Evolutionary conservation across 2,888 invertebrate genomes (phyloP).

Genomic region (Thera britannica): DNA sequence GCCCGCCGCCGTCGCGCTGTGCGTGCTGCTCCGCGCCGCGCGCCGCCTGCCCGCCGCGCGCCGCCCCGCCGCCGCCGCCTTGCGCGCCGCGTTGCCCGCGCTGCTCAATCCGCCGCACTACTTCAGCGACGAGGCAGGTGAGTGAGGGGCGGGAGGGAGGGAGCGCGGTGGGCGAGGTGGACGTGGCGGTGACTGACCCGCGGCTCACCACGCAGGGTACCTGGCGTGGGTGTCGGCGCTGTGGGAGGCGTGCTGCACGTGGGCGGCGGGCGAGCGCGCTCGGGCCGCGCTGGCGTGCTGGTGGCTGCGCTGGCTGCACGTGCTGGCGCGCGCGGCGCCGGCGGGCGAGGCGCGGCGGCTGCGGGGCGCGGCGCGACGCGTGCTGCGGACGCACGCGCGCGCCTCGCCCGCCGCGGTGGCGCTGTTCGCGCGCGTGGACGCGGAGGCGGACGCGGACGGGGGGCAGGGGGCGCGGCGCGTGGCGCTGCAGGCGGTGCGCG

Average conservation of each 20-base stretch:
- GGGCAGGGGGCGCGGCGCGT: slow-evolving; percentile 36
- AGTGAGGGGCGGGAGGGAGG: neutral
- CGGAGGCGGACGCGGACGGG: slow-evolving; percentile 36
- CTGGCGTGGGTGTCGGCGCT: slow-evolving; percentile 55
- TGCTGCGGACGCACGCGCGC: slow-evolving; percentile 45
- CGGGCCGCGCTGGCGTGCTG: slow-evolving; percentile 66
- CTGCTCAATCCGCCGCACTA: slow-evolving; percentile 68
- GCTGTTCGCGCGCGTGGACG: slow-evolving; percentile 62
- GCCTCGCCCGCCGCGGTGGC: slow-evolving; percentile 44
- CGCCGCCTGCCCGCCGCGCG: slow-evolving; percentile 46
- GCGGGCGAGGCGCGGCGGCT: slow-evolving; percentile 46
- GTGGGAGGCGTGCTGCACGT: slow-evolving; percentile 61
- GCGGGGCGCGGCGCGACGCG: slow-evolving; percentile 47
- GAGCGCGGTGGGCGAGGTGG: too few species aligned
- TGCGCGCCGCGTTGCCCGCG: slow-evolving; percentile 44
- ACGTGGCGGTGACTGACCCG: too few species aligned
- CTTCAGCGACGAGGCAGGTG: slow-evolving; percentile 58
- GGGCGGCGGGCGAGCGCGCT: slow-evolving; percentile 44
- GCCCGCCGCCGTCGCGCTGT: slow-evolving; percentile 47
- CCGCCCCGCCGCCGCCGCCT: slow-evolving; percentile 30
- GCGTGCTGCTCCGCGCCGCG: slow-evolving; percentile 46
- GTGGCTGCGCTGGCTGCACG: slow-evolving; percentile 70
- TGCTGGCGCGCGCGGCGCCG: slow-evolving; percentile 51
- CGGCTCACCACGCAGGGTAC: slow-evolving; percentile 45
- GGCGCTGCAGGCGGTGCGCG: slow-evolving; percentile 46